Evolutionary conservation across 2,113 vertebrate species (phyloP).

Genomic region (Lophura nycthemera): DNA sequence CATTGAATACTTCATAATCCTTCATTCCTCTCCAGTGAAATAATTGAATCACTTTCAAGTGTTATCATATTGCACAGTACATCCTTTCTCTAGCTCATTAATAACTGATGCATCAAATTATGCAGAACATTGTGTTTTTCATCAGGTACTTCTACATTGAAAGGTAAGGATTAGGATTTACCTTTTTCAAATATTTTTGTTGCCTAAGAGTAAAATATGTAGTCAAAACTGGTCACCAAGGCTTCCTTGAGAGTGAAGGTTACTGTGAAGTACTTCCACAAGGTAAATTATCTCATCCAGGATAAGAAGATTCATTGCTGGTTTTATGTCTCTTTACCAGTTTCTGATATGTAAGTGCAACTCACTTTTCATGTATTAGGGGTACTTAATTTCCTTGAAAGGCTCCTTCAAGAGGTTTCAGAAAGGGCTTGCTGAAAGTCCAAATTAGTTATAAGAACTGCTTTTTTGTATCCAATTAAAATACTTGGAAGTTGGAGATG

Average conservation of each 20-base stretch:
- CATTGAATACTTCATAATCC: background rate
- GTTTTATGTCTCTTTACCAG: conserved; percentile 13
- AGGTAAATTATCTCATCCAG: background rate
- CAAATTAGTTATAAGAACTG: conserved; percentile 30
- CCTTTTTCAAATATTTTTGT: background rate
- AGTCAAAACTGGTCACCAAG: background rate
- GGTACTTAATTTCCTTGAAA: conserved; percentile 44
- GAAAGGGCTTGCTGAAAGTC: conserved; percentile 30
- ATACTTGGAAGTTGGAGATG: background rate
- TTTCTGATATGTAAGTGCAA: background rate
- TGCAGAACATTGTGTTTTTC: background rate
- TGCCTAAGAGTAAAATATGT: background rate
- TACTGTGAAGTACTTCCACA: background rate
- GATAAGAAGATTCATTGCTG: background rate
- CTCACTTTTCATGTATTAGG: conserved; percentile 1
- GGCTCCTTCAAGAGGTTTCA: conserved; percentile 6
- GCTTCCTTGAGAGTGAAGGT: background rate
- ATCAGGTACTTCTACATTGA: background rate
- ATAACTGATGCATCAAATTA: background rate
- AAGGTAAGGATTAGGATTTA: background rate
- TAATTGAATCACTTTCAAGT: background rate
- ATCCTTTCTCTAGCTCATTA: background rate
- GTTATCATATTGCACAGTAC: background rate
- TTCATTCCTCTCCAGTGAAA: conserved; percentile 23
- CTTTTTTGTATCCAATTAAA: background rate